Evolutionary conservation across 1,140 invertebrate species (phyloP), one percentile per base, ranked within the genome.

Genomic region (Drosophila equinoxialis): DNA sequence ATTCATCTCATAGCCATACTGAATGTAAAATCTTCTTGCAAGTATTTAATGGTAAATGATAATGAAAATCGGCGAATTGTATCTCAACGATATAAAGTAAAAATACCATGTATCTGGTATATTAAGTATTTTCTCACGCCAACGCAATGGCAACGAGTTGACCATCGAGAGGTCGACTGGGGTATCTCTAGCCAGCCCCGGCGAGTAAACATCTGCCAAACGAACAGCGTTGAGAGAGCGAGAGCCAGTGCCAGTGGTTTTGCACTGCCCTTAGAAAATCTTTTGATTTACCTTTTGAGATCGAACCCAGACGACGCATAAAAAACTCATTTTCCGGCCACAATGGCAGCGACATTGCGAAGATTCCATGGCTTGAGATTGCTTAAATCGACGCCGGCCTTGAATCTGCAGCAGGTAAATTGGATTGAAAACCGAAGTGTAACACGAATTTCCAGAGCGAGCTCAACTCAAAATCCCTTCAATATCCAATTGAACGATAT

Each of bases 261-360:
- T 77, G 74, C 81, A 85, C 84, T 87, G 83, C 81, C 83, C 81
- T 77, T 77, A 89, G 74, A 89, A 80, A 84, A 51, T 51, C 45
- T 51, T 51, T 51, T 51, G 45, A 51, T 51, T 89, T 87, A 39
- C 81, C 68, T 80, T 75, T 84, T 71, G 87, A 77, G 80, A 89
- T 84, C 74, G 87, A 77, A 81, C 84, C 84, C 77, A 82, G 79
- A 87, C 75, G 75, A 77, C 70, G 84, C 83, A 77, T 55, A 84
- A 89, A 80, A 75, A 58, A 84, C 80, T 89, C 17, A 51, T 51
- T 51, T 51, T 23, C 80, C 93, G 92, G 82, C 93, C 94, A 96
- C 94, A 93, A 97, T 97, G 96, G 96, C 96, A 94, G 95, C 96
- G 91, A 94, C 94, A 92, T 94, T 96, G 92, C 95, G 95, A 93